Evolutionary conservation across 2,888 invertebrate genomes (phyloP).

Genomic region (Pterobdella sp.): DNA sequence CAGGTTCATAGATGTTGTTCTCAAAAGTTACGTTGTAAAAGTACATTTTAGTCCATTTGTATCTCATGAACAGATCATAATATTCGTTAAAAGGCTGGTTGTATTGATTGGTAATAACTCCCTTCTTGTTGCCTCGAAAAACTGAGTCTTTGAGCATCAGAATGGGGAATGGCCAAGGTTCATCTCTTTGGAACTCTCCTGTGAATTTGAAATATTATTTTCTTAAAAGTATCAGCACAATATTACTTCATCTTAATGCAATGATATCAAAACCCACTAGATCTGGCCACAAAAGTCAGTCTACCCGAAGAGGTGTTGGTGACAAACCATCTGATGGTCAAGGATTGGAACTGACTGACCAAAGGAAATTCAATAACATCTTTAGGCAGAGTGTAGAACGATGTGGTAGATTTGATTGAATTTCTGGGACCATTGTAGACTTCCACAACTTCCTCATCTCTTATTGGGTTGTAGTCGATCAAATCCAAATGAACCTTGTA

Average conservation of each 20-base stretch:
- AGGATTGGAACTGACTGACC: slow-evolving; percentile 59
- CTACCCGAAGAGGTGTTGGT: slow-evolving; percentile 44
- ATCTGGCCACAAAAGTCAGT: slow-evolving; percentile 44
- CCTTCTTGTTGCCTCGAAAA: slow-evolving; percentile 40
- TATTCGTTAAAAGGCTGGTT: slow-evolving; percentile 49
- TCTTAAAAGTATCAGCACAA: background rate
- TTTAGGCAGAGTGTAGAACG: slow-evolving; percentile 52
- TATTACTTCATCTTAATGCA: background rate
- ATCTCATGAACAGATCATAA: slow-evolving; percentile 47
- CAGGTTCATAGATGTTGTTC: slow-evolving; percentile 44
- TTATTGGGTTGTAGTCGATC: slow-evolving; percentile 47
- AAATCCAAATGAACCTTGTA: slow-evolving; percentile 44
- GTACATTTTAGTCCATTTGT: slow-evolving; percentile 43
- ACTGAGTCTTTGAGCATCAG: slow-evolving; percentile 36
- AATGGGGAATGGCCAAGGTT: slow-evolving; percentile 38
- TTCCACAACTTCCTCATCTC: slow-evolving; percentile 44
- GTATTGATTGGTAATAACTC: slow-evolving; percentile 49
- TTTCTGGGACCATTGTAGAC: slow-evolving; percentile 40
- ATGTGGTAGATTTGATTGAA: slow-evolving; percentile 26
- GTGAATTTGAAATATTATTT: background rate
- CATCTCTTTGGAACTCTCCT: slow-evolving; percentile 14
- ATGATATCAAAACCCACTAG: slow-evolving; percentile 43
- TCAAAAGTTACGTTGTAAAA: slow-evolving; percentile 41
- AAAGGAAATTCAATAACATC: slow-evolving; percentile 84
- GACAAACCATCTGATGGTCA: slow-evolving; percentile 47